Conservation (phyloP, 2,888 invertebrate species). For the Acronicta aceris region DNA sequence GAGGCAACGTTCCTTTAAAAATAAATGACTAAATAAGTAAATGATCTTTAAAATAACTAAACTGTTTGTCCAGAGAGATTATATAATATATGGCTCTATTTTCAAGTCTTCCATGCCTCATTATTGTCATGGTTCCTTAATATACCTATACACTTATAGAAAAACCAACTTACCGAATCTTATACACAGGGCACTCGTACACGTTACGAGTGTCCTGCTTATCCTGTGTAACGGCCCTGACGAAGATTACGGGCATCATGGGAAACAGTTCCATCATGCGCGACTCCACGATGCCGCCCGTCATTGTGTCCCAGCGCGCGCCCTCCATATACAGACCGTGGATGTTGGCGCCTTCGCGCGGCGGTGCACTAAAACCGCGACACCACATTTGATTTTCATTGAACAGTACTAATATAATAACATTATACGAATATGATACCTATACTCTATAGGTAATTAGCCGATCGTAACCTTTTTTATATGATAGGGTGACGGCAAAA, state of each 20-base stretch:
- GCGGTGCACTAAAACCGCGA: slow-evolving; percentile 90
- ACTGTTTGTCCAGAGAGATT: too few species aligned
- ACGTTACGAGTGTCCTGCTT: slow-evolving; percentile 96
- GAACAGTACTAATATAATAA: too few species aligned
- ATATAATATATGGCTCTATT: too few species aligned
- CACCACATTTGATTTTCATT: too few species aligned
- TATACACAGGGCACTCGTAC: slow-evolving; percentile 98
- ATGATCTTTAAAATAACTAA: too few species aligned
- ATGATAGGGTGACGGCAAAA: too few species aligned
- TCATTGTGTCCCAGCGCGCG: slow-evolving; percentile 96
- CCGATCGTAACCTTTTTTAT: too few species aligned
- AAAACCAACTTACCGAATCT: slow-evolving; percentile 90
- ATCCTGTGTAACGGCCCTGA: slow-evolving; percentile 96
- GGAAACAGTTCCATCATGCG: slow-evolving; percentile 97
- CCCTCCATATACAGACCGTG: slow-evolving; percentile 98
- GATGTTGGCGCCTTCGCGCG: slow-evolving; percentile 97
- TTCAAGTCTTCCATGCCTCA: neutral
- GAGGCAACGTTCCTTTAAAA: too few species aligned
- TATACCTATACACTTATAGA: neutral
- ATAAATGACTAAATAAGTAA: too few species aligned
- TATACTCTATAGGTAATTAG: too few species aligned
- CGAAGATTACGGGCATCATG: slow-evolving; percentile 96
- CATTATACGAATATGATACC: too few species aligned
- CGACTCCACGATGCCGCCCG: slow-evolving; percentile 95
- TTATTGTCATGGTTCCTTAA: too few species aligned